Evolutionary conservation across 2,888 invertebrate species (phyloP).

Genomic region (Pristionchus mayeri): DNA sequence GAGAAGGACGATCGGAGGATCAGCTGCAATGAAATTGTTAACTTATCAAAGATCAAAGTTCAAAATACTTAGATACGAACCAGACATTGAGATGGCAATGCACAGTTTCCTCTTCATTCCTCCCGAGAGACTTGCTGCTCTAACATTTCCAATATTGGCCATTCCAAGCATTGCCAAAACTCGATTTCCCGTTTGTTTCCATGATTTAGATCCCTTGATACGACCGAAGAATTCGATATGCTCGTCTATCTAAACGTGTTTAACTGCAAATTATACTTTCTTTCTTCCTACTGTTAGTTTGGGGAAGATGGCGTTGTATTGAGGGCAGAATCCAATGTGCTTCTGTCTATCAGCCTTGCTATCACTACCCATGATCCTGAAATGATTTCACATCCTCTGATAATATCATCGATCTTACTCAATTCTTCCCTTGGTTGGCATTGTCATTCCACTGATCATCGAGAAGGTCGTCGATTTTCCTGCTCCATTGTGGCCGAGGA

Average conservation of each 20-base stretch:
- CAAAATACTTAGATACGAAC: conserved; percentile 52
- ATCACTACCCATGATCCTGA: neutral
- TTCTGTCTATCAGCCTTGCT: neutral
- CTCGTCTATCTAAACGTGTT: neutral
- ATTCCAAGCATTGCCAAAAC: neutral
- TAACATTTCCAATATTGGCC: neutral
- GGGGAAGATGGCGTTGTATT: conserved; percentile 23
- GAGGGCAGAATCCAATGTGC: conserved; percentile 17
- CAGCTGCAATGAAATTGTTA: conserved; percentile 40
- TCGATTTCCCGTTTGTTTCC: neutral
- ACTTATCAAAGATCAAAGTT: neutral
- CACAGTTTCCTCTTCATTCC: conserved; percentile 74
- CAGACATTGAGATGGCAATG: conserved; percentile 55
- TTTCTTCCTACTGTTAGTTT: neutral
- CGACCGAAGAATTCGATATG: conserved; percentile 2
- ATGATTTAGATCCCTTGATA: neutral
- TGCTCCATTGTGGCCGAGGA: conserved; percentile 75
- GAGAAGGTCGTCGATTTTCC: conserved; percentile 70
- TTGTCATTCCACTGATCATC: conserved; percentile 65
- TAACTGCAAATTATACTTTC: neutral
- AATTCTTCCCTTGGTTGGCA: conserved; percentile 62
- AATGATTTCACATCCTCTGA: neutral
- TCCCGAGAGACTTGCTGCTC: conserved; percentile 61
- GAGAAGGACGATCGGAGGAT: conserved; percentile 68
- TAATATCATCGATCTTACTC: neutral